Conservation (phyloP, 1,140 invertebrate species). For the Drosophila seguyi region DNA sequence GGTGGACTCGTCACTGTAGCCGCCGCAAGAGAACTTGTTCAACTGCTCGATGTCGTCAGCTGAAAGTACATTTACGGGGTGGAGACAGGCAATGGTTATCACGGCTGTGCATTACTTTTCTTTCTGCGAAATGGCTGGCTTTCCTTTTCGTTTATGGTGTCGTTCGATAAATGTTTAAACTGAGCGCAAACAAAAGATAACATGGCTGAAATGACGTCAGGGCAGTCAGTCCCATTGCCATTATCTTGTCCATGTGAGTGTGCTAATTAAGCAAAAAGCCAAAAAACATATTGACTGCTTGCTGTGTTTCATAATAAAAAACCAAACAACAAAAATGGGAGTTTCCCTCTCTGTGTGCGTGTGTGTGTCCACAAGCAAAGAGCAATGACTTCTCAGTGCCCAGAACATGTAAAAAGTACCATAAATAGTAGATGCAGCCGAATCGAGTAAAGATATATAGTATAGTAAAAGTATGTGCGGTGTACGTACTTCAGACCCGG, state of each 20-base stretch:
- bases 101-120: slow-evolving; percentile 10
- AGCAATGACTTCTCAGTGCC: slow-evolving; percentile 55
- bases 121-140: slow-evolving; percentile 25
- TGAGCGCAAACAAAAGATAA: slow-evolving; percentile 65
- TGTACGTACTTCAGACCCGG: slow-evolving; percentile 37
- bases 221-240: slow-evolving; percentile 14
- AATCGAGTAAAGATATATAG: slow-evolving; percentile 37
- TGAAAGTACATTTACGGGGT: slow-evolving; percentile 83
- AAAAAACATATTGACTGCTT: slow-evolving; percentile 26
- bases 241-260: slow-evolving; percentile 46
- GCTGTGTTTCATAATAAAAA: slow-evolving; percentile 45
- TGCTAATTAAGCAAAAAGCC: slow-evolving; percentile 66
- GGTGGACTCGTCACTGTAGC: slow-evolving; percentile 92
- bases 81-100: slow-evolving; percentile 31
- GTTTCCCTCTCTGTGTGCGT: background rate
- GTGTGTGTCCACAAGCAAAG: slow-evolving; percentile 5
- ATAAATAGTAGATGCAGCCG: slow-evolving; percentile 42
- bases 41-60: slow-evolving; percentile 92
- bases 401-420: slow-evolving; percentile 25
- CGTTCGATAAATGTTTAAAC: slow-evolving; percentile 46
- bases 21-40: slow-evolving; percentile 91
- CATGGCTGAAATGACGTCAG: slow-evolving; percentile 64
- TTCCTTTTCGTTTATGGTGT: slow-evolving; percentile 38
- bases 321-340: slow-evolving; percentile 18
- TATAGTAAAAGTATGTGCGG: background rate